Conservation (phyloP, 2,113 vertebrate genomes). For the Varanus salvator region DNA sequence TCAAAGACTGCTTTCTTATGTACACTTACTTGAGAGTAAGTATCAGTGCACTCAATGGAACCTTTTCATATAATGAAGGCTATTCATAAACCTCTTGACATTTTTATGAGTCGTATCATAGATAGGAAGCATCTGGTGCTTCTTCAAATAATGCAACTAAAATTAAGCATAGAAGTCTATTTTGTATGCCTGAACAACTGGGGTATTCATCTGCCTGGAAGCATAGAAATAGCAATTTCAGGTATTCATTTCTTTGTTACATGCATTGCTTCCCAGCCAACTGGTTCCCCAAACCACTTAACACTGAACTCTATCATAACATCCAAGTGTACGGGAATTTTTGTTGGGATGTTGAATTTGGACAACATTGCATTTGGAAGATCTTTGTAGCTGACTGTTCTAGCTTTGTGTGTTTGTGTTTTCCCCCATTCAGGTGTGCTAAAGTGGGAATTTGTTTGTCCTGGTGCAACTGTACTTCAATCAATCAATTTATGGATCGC, state of each 20-base stretch:
- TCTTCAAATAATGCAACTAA: slow-evolving; percentile 5
- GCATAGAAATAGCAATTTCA: not conserved
- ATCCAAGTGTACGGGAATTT: not conserved
- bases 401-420: not conserved
- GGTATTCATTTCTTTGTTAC: not conserved
- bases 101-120: not conserved
- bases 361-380: not conserved
- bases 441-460: not conserved
- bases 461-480: not conserved
- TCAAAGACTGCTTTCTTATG: not conserved
- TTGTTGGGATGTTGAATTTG: not conserved
- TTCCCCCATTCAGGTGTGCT: not conserved
- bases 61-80: not conserved
- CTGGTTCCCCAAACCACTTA: not conserved
- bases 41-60: not conserved
- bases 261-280: not conserved
- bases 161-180: not conserved
- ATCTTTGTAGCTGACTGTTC: not conserved
- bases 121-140: not conserved
- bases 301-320: not conserved
- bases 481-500: not conserved
- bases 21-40: not conserved
- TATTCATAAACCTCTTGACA: not conserved
- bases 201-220: not conserved
- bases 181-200: not conserved